These are phyloP conservation scores for Cyprinodon tularosa DNA, from an alignment of 2,113 vertebrate genomes.

Conservation along the genomic window DNA sequence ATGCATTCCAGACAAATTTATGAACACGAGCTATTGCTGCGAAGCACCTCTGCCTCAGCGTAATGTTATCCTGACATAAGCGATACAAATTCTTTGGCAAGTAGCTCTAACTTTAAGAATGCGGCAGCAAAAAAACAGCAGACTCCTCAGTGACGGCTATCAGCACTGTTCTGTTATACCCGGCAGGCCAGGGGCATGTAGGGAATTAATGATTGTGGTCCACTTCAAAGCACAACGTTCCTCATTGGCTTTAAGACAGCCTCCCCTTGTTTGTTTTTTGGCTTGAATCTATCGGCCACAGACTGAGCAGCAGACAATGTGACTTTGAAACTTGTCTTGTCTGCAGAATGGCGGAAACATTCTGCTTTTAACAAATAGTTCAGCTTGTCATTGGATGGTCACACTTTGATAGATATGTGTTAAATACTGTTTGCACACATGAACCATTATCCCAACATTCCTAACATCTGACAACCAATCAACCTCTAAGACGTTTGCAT, in stretches of 20 bases:
- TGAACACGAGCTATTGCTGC: not conserved
- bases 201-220: conserved; percentile 37
- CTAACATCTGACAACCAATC: not conserved
- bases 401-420: not conserved
- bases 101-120: not conserved
- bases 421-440: not conserved
- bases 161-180: conserved; percentile 13
- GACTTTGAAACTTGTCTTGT: conserved; percentile 7
- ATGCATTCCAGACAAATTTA: not conserved
- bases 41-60: not conserved
- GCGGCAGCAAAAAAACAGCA: not conserved
- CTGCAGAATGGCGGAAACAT: conserved; percentile 14
- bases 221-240: conserved; percentile 50
- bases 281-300: conserved; percentile 14
- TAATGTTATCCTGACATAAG: not conserved
- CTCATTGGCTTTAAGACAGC: conserved; percentile 6
- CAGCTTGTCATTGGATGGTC: not conserved
- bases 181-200: conserved; percentile 29
- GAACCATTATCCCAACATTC: not conserved
- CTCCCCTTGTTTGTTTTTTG: conserved; percentile 33
- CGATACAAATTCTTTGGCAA: not conserved
- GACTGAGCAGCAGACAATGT: conserved; percentile 40
- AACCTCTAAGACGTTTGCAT: conserved; percentile 6
- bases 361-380: conserved; percentile 11
- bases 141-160: not conserved